These are phyloP conservation scores for Paraplagusia blochii DNA, from an alignment of 2,113 vertebrate species.

Conservation along the genomic window DNA sequence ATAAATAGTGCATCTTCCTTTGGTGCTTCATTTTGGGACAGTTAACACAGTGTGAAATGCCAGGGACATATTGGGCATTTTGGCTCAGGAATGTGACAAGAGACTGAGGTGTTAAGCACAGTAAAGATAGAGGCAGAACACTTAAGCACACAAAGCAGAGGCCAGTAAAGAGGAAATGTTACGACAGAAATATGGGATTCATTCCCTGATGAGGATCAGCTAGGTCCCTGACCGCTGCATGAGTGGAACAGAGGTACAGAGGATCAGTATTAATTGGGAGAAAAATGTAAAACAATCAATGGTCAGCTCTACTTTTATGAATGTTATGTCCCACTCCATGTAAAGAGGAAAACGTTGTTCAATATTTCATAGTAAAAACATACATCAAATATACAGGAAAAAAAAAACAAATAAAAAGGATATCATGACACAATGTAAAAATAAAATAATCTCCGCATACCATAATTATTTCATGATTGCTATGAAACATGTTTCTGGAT, in stretches of 20 bases:
- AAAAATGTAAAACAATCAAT: neutral
- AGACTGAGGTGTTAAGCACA: constrained; percentile 43
- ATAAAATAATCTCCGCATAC: no score
- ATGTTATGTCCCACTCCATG: no score
- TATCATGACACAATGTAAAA: no score
- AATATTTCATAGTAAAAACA: no score
- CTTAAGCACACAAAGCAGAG: constrained; percentile 9
- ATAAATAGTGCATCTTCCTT: neutral
- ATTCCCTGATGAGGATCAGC: neutral
- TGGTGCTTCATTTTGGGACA: constrained; percentile 14
- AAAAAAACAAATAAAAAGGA: no score
- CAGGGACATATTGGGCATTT: constrained; percentile 58
- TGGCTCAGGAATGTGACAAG: constrained; percentile 60
- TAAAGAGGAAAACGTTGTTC: no score
- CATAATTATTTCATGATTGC: no score
- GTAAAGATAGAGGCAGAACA: constrained; percentile 25
- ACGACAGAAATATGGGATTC: neutral
- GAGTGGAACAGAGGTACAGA: no score
- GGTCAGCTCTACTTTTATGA: no score
- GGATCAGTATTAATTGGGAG: neutral
- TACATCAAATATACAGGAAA: no score
- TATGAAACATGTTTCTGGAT: no score
- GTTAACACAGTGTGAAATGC: constrained; percentile 41
- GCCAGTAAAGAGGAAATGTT: neutral
- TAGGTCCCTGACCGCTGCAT: no score